Evolutionary conservation across 2,888 invertebrate species (phyloP).

Genomic region (Hyposoter didymator): DNA sequence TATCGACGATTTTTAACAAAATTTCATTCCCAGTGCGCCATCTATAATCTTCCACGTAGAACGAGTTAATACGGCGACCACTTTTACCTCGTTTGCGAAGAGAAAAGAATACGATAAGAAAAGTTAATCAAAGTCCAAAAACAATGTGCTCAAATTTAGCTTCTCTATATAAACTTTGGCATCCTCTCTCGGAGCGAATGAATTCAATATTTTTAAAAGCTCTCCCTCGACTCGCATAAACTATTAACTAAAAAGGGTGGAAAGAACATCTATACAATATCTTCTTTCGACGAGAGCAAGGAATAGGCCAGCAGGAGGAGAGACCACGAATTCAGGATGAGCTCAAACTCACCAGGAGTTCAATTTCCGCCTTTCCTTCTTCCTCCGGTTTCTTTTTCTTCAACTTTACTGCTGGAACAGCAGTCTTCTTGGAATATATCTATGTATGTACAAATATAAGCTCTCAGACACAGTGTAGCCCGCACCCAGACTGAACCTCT

Average conservation of each 20-base stretch:
- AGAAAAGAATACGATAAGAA: not conserved
- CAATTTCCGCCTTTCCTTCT: constrained; percentile 73
- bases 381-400: constrained; percentile 47
- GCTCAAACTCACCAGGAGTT: constrained; percentile 73
- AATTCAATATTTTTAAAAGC: constrained; percentile 43
- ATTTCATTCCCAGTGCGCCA: too few species aligned
- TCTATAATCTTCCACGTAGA: not conserved
- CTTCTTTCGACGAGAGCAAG: constrained; percentile 36
- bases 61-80: not conserved
- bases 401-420: constrained; percentile 54
- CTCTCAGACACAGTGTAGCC: not conserved
- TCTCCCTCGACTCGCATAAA: not conserved
- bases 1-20: too few species aligned
- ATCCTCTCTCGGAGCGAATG: not conserved
- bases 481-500: constrained; percentile 25
- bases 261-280: constrained; percentile 17
- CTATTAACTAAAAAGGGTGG: constrained; percentile 50
- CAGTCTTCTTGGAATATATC: constrained; percentile 20
- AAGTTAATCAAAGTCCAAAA: not conserved
- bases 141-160: not conserved
- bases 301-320: constrained; percentile 18
- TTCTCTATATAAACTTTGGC: not conserved
- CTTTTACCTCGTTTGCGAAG: not conserved
- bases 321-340: constrained; percentile 70
- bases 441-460: constrained; percentile 1